A percentile compares a stretch with the other conserved stretches of the same genome.
phyloP scores from a whole-genome alignment of 2,888 invertebrate genomes.

The Bombylius major region DNA sequence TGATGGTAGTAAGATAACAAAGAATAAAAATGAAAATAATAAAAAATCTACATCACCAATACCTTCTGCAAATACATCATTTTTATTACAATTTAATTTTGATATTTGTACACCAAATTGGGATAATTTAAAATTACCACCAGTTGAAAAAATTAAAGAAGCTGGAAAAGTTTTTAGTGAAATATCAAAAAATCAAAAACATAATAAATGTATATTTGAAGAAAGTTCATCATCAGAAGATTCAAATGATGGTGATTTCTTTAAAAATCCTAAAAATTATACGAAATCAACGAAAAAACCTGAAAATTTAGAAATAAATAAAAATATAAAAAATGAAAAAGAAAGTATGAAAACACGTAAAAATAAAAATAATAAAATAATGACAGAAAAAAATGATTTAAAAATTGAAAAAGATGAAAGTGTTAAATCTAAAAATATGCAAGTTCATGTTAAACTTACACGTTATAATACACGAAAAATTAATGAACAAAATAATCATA shows the following conservation, averaged over 20 bases:
- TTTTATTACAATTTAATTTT: neutral
- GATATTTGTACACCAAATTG: slow-evolving; percentile 3
- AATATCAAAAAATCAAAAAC: neutral
- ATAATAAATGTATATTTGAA: neutral
- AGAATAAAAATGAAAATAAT: no score
- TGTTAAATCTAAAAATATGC: no score
- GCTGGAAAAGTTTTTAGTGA: slow-evolving; percentile 4
- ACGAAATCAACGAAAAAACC: neutral
- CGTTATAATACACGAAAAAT: no score
- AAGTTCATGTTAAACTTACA: no score
- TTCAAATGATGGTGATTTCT: neutral
- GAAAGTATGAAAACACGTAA: neutral
- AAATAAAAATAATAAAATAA: neutral
- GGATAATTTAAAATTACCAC: slow-evolving; percentile 5
- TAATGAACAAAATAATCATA: no score
- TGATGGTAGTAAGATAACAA: no score
- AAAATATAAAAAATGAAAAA: neutral
- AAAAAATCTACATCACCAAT: neutral
- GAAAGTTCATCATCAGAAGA: slow-evolving; percentile 2
- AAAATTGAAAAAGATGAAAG: no score
- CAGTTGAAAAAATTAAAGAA: neutral
- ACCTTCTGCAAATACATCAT: neutral
- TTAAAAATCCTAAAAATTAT: neutral
- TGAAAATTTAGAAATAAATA: neutral
- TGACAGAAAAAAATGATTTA: no score